Conservation (phyloP, 2,113 vertebrate genomes). For the Mustela nigripes region DNA sequence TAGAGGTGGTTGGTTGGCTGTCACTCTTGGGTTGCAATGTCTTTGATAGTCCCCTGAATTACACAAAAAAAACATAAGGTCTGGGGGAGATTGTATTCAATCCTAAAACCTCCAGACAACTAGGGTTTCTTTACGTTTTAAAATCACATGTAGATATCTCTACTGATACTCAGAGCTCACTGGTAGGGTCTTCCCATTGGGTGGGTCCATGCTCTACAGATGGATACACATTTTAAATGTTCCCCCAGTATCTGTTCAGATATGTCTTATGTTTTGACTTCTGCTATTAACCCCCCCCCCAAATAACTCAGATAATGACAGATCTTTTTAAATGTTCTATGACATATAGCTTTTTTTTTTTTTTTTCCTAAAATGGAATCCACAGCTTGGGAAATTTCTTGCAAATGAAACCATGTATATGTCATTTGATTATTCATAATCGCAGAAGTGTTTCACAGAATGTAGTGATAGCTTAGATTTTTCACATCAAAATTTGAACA, state of each 20-base stretch:
- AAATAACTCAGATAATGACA: not conserved
- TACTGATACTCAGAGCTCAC: not conserved
- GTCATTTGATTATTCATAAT: not conserved
- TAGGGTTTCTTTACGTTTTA: not conserved
- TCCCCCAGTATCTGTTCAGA: not conserved
- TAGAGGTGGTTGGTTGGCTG: too few relatives aligned
- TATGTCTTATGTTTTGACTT: not conserved
- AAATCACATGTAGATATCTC: not conserved
- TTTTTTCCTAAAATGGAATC: not conserved
- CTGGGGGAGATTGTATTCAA: not conserved
- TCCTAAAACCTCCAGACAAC: not conserved
- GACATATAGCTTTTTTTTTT: not conserved
- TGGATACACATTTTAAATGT: not conserved
- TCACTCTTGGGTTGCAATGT: not conserved
- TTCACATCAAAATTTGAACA: not conserved
- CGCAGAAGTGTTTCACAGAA: not conserved
- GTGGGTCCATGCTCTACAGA: rapidly evolving
- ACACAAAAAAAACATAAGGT: not conserved
- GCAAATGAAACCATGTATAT: not conserved
- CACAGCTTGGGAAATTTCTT: not conserved
- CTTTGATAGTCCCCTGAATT: conserved; percentile 3
- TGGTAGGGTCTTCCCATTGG: rapidly evolving
- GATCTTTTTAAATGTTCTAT: not conserved
- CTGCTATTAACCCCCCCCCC: not conserved
- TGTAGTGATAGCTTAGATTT: not conserved